phyloP scores from a whole-genome alignment of 2,888 invertebrate species.

The Agonopterix alstromeriana region DNA sequence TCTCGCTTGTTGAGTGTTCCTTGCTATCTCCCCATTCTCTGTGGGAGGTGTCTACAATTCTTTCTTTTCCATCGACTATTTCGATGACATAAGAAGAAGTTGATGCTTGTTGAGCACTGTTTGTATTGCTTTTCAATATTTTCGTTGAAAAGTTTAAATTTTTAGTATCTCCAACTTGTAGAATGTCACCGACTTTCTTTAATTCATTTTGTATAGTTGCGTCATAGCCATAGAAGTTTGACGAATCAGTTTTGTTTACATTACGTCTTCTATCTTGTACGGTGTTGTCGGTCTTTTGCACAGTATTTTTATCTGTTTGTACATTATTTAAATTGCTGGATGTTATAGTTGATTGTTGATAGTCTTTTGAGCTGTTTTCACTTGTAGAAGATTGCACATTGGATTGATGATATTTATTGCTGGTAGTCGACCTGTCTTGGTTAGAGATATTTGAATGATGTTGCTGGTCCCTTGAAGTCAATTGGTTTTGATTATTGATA shows the following conservation, averaged over 20 bases:
- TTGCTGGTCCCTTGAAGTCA: conserved; percentile 3
- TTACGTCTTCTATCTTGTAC: conserved; percentile 36
- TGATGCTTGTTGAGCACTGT: conserved; percentile 77
- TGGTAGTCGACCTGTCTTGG: conserved; percentile 2
- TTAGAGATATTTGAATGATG: conserved; percentile 1
- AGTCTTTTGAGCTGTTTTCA: conserved; percentile 11
- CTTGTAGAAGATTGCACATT: too few species aligned
- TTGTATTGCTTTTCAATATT: conserved; percentile 74
- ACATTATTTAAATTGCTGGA: conserved; percentile 17
- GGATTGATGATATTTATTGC: conserved; percentile 2
- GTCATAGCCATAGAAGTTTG: conserved; percentile 68
- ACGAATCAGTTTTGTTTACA: conserved; percentile 56
- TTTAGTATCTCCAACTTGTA: conserved; percentile 51
- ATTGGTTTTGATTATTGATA: conserved; percentile 1
- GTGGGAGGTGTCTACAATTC: conserved; percentile 75
- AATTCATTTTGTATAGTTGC: conserved; percentile 61
- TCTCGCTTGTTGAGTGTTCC: conserved; percentile 69
- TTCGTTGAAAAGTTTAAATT: conserved; percentile 63
- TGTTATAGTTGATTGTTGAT: not conserved
- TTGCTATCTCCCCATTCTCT: conserved; percentile 77
- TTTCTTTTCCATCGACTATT: conserved; percentile 79
- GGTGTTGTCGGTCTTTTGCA: conserved; percentile 31
- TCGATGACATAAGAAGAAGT: conserved; percentile 80
- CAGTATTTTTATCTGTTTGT: conserved; percentile 26
- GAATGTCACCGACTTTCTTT: conserved; percentile 60